phyloP scores from a whole-genome alignment of 2,113 vertebrate species.

The Ascaphus truei region DNA sequence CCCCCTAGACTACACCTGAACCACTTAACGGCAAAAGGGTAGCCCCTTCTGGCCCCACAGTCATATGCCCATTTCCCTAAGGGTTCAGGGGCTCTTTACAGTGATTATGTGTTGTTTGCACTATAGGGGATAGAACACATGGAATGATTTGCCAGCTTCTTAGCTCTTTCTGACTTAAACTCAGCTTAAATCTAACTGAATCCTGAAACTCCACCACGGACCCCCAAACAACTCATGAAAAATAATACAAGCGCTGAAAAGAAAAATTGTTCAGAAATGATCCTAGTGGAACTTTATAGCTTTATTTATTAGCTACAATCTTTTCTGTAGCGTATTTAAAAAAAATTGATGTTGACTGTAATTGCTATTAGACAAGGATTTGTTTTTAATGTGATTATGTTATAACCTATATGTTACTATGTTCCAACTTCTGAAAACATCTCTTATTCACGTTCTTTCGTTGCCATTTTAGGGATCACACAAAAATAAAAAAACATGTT shows the following conservation, averaged over 20 bases:
- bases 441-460: too few relatives aligned
- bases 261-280: slow-evolving; percentile 44
- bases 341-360: slow-evolving; percentile 19
- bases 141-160: slow-evolving; percentile 14
- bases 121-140: slow-evolving; percentile 1
- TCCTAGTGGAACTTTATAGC: slow-evolving; percentile 43
- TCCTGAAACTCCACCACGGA: slow-evolving; percentile 35
- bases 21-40: too few relatives aligned
- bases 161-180: slow-evolving; percentile 14
- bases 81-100: too few relatives aligned
- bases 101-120: slow-evolving; percentile 17
- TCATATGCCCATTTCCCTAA: too few relatives aligned
- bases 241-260: slow-evolving; percentile 51
- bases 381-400: slow-evolving; percentile 7
- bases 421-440: not conserved
- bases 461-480: too few relatives aligned
- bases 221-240: slow-evolving; percentile 49
- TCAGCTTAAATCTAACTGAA: slow-evolving; percentile 31
- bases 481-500: too few relatives aligned
- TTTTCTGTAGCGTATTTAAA: slow-evolving; percentile 38
- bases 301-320: slow-evolving; percentile 48
- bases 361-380: slow-evolving; percentile 24
- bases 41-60: too few relatives aligned
- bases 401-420: not conserved
- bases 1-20: too few relatives aligned